Conservation (phyloP, 2,797 vertebrate species). For the Rallus crepitans region DNA sequence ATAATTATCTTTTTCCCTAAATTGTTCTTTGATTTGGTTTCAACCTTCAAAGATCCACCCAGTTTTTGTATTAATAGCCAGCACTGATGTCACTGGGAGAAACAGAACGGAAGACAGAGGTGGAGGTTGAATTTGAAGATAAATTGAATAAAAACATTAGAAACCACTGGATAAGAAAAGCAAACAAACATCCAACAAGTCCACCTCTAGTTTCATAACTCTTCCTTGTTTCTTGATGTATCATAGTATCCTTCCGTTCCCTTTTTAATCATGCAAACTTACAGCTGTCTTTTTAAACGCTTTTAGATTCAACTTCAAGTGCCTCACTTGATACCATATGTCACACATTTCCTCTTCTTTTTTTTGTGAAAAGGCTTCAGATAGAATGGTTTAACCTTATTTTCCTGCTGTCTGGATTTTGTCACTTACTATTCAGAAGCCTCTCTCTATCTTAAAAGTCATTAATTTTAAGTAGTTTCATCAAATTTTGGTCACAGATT, state of each 20-base stretch:
- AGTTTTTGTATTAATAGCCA: conserved; percentile 50
- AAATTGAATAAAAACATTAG: conserved; percentile 68
- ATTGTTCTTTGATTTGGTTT: conserved; percentile 58
- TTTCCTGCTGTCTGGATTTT: conserved; percentile 57
- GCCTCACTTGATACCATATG: conserved; percentile 49
- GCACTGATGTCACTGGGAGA: conserved; percentile 56
- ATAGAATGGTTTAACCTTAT: conserved; percentile 36
- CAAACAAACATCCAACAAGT: conserved; percentile 47
- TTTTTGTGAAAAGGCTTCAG: conserved; percentile 32
- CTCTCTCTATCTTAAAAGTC: conserved; percentile 5
- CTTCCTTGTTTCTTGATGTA: conserved; percentile 38
- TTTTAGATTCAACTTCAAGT: conserved; percentile 54
- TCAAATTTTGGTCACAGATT: conserved; percentile 18
- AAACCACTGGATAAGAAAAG: conserved; percentile 55
- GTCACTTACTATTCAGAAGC: conserved; percentile 28
- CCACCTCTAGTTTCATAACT: conserved; percentile 44
- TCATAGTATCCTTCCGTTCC: conserved; percentile 47
- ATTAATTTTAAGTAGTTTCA: background rate
- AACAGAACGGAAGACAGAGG: conserved; percentile 50
- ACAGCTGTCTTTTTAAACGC: conserved; percentile 53
- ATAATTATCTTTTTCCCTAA: conserved; percentile 43
- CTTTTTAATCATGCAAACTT: conserved; percentile 35
- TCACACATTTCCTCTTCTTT: conserved; percentile 51
- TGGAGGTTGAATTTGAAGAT: conserved; percentile 58
- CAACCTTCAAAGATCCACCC: conserved; percentile 48